Base-by-base conservation (phyloP, 2,797 vertebrate species). In the Sciurus vulgaris region DNA sequence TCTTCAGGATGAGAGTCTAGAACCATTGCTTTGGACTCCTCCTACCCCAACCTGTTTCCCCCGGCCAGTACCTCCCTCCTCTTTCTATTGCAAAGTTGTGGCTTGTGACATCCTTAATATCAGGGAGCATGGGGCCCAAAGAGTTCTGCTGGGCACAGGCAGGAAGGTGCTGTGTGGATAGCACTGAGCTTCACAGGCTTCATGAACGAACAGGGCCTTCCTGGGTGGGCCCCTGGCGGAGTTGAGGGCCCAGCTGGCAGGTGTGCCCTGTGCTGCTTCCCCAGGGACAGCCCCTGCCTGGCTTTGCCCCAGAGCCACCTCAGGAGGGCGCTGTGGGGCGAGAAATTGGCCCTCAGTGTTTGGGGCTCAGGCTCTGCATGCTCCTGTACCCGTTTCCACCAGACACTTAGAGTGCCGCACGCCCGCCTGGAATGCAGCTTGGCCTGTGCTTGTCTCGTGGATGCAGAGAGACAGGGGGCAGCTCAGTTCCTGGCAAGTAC, bases 371-470 rank as follows among this genome's bases (percentile, higher is more conserved):
- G 78, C 49, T 35, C 63, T 54, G 93, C 92, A 38, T 88, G 76
- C 35, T 81, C 89, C 78, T 6, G 0, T 24, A 24, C 82, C 67
- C 0, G 1, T 77, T 93, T 51, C 63, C 24, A 20, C 0, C n/a
- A 44, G 86, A 61, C 15, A 22, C 87, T 76, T 6, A 51, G n/a
- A 30, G 54, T 30, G 70, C 35, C 0, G 51, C 79, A 65, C 88
- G 78, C 78, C 93, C 63, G 8, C 59, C 94, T 85, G 92, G 92
- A 69, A n/a, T 47, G 67, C 72, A 63, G 84, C 93, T 89, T 91
- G 51, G 18, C 79, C 47, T 28, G 91, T 44, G 91, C 96, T 67
- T 94, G 92, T 79, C 89, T 94, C 74, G 1, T 18, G 24, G 83
- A 8, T 20, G 13, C 49, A 9, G 67, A 26, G 84, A 8, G 22